A percentile compares a stretch with the other conserved stretches of the same genome.
phyloP scores from a whole-genome alignment of 2,797 vertebrate genomes.

The Anguilla obscura region DNA sequence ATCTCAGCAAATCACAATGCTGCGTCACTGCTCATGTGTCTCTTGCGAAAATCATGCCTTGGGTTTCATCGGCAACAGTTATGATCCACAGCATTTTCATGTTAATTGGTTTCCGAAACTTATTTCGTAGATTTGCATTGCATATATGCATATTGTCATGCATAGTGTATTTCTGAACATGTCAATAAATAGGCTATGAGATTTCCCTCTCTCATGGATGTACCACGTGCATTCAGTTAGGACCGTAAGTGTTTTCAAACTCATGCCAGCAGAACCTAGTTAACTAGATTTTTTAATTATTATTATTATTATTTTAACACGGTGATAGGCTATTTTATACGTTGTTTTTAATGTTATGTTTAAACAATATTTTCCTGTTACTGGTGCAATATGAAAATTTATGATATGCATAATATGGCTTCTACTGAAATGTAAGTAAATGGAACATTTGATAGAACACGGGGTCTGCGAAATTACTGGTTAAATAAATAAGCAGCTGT shows the following conservation, averaged over 20 bases:
- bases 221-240: neutral
- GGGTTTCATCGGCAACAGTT: no score
- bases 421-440: neutral
- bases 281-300: neutral
- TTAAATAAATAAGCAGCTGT: neutral
- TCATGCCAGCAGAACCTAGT: neutral
- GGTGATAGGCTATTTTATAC: neutral
- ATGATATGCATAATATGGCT: neutral
- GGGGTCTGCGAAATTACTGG: neutral
- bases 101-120: no score
- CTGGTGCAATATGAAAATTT: neutral
- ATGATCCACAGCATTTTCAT: no score
- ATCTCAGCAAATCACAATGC: neutral
- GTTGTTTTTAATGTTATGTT: neutral
- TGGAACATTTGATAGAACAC: neutral
- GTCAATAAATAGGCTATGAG: no score
- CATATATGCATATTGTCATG: neutral
- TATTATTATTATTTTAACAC: neutral
- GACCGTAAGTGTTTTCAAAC: neutral
- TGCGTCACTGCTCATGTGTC: neutral
- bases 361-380: neutral
- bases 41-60: no score
- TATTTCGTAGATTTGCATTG: neutral
- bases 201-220: neutral
- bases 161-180: neutral